Percentiles rank a stretch among this genome's conserved stretches.
phyloP scores from a whole-genome alignment of 1,140 invertebrate species.

The Heliconius eleuchia region DNA sequence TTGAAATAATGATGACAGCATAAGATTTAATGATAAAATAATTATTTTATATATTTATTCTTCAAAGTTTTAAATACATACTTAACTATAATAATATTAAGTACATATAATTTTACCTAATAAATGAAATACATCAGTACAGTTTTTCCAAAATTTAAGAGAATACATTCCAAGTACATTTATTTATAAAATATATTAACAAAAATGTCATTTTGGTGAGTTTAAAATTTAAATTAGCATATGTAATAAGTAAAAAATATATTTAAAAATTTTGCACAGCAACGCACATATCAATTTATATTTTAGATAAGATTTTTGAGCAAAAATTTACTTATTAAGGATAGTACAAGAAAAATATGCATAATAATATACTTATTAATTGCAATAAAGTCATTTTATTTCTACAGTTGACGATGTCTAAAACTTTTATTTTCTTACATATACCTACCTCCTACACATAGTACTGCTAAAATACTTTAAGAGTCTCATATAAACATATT shows the following conservation, averaged over 20 bases:
- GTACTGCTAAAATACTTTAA: too few relatives aligned
- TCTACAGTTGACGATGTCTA: too few relatives aligned
- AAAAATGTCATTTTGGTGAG: not conserved
- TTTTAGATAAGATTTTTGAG: conserved; percentile 4
- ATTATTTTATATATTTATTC: too few relatives aligned
- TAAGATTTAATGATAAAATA: too few relatives aligned
- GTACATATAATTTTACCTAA: too few relatives aligned
- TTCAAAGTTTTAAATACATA: too few relatives aligned
- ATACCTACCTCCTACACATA: too few relatives aligned
- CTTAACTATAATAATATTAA: too few relatives aligned
- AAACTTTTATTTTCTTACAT: too few relatives aligned
- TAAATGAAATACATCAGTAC: not conserved
- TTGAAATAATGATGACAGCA: too few relatives aligned
- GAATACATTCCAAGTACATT: not conserved
- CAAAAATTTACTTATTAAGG: not conserved
- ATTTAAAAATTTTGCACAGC: not conserved
- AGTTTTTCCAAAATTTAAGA: not conserved
- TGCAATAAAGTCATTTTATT: not conserved
- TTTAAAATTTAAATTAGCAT: not conserved
- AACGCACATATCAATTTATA: conserved; percentile 6
- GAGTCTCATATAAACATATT: too few relatives aligned
- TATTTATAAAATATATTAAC: not conserved
- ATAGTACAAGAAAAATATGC: not conserved
- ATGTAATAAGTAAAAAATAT: not conserved
- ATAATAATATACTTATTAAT: not conserved